Conservation (phyloP, 2,797 vertebrate genomes). For the Pseudochaenichthys georgianus region DNA sequence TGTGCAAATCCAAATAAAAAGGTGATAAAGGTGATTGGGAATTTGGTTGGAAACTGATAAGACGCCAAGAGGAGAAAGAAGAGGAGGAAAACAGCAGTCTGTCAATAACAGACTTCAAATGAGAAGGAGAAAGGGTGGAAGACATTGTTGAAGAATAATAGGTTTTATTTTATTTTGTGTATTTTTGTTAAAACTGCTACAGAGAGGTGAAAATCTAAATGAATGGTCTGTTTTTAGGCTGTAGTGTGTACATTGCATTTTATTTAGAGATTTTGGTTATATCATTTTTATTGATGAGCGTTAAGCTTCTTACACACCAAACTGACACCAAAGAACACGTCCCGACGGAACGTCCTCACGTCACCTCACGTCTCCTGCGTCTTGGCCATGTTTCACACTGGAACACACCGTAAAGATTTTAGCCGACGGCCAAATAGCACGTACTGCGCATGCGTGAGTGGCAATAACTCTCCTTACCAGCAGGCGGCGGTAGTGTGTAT, state of each 20-base stretch:
- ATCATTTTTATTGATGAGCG: not conserved
- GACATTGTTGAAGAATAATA: not conserved
- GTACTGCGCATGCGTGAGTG: too few relatives aligned
- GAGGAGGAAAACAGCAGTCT: not conserved
- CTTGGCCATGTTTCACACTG: too few relatives aligned
- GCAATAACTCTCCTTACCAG: too few relatives aligned
- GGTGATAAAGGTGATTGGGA: constrained; percentile 36
- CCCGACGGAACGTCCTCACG: too few relatives aligned
- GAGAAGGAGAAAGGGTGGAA: not conserved
- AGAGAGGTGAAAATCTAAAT: not conserved
- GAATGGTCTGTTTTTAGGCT: not conserved
- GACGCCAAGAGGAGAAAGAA: not conserved
- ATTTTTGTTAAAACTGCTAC: not conserved
- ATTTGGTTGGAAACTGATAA: constrained; percentile 34
- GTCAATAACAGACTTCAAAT: not conserved
- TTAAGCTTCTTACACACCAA: not conserved
- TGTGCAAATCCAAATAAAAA: constrained; percentile 46
- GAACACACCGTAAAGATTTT: too few relatives aligned
- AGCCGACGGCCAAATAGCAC: too few relatives aligned
- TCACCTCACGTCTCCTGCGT: too few relatives aligned
- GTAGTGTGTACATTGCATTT: not conserved
- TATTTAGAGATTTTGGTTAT: not conserved
- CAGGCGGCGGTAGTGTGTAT: too few relatives aligned
- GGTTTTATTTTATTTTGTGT: too few relatives aligned
- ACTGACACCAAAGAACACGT: too few relatives aligned